Percentiles rank a stretch among this genome's conserved stretches.
These are phyloP conservation scores for Ptilonorhynchus violaceus DNA, from an alignment of 2,113 vertebrate genomes.

Conservation along the genomic window DNA sequence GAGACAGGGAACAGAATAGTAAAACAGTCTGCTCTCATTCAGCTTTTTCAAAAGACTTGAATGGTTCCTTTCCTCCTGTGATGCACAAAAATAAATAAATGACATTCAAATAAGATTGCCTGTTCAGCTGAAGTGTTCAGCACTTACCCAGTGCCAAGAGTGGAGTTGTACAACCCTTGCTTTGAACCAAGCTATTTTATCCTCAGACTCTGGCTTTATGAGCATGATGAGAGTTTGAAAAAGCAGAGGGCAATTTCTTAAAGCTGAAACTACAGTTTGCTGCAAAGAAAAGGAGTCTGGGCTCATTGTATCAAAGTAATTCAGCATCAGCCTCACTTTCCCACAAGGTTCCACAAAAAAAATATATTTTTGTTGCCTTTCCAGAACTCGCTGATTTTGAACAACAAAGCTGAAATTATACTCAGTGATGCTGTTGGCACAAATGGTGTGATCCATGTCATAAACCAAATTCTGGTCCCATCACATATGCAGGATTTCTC, in stretches of 20 bases:
- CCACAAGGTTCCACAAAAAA: background rate
- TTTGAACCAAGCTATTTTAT: background rate
- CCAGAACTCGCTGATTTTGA: conserved; percentile 78
- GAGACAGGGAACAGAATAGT: background rate
- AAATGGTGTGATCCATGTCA: conserved; percentile 88
- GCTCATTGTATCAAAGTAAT: background rate
- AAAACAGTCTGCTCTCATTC: background rate
- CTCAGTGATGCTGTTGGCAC: conserved; percentile 71
- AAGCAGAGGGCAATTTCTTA: background rate
- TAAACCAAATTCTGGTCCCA: conserved; percentile 80
- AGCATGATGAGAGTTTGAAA: background rate
- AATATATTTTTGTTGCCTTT: background rate
- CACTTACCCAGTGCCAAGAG: background rate
- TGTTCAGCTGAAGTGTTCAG: background rate
- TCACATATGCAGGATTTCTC: conserved; percentile 46
- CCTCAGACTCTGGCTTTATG: background rate
- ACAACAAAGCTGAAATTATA: conserved; percentile 75
- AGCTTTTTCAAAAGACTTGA: background rate
- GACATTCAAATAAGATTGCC: background rate
- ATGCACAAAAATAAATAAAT: background rate
- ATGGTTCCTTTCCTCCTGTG: background rate
- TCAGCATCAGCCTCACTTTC: background rate
- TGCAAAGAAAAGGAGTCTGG: background rate
- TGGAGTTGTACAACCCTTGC: background rate
- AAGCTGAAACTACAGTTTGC: background rate